Base-by-base conservation (phyloP, 2,888 invertebrate species). In the Harpalus rubripes region DNA sequence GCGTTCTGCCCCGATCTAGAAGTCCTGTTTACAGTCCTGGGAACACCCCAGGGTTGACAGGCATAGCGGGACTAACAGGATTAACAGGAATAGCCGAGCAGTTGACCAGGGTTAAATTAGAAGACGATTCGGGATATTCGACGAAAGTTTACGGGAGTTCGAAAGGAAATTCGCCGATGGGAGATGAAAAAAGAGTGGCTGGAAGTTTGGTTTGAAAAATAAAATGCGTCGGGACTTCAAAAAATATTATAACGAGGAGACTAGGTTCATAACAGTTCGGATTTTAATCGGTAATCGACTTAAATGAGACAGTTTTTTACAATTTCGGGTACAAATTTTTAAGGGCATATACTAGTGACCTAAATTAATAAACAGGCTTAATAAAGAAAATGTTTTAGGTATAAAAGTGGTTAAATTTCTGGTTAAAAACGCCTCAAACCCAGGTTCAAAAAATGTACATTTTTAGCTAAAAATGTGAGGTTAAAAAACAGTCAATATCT, bases 101-200 rank as follows among this genome's bases (percentile, higher is more conserved):
- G 1, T 81, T 86, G 26, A 81, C 85, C 5, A 81, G 82, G 59
- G 32, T 85, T 39, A 61, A 84, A 10, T 16, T 86, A 1, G 89
- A 92, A 0, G 94, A 94, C 87, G 97, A 97, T 91, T 96, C 96
- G 0, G 97, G 97, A 0, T 97, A 97, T 90, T 96, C 96, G 88
- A 96, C 96, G 58, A 95, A 96, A 89, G 95, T 96, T 87, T 96
- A 96, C 87, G 95, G 95, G 0, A 95, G 95, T 87, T 95, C 95
- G 7, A 95, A 95, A 88, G 95, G 96, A 0, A 95, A 96, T 39
- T 95, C 95, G n/a, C 95, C 96, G 1, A 52, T 52, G 44, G 44
- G 44, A 2, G 44, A 90, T 83, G 88, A 89, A 39, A 90, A 90
- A 83, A 90, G 89, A 87, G 86, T 91, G 58, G 94, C 94, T 63